Percentiles rank a stretch among this genome's conserved stretches.
phyloP scores from a whole-genome alignment of 2,113 vertebrate genomes.

The Ibidorhyncha struthersii region DNA sequence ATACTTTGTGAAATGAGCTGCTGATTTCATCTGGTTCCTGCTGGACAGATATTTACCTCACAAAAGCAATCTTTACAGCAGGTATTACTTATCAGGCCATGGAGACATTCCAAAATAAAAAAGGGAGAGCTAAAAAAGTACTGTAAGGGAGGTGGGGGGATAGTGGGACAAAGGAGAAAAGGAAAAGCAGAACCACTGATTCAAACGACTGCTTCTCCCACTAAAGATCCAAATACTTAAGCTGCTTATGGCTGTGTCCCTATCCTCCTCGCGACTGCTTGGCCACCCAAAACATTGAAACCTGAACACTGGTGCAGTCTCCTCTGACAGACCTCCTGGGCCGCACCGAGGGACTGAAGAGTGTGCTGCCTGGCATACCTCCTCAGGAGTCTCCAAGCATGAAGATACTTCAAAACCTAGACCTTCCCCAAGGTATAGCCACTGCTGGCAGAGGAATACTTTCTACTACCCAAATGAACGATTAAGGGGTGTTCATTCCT shows the following conservation, averaged over 20 bases:
- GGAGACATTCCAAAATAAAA: background rate
- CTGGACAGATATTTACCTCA: background rate
- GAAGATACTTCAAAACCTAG: background rate
- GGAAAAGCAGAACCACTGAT: background rate
- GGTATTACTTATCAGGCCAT: background rate
- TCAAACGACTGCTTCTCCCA: background rate
- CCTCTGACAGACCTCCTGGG: background rate
- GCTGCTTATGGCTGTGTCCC: background rate
- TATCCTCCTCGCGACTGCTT: background rate
- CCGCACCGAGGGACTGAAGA: background rate
- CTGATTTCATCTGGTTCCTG: background rate
- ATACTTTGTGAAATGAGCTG: background rate
- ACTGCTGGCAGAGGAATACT: background rate
- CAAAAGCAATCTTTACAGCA: background rate
- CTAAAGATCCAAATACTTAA: background rate
- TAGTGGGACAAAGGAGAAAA: background rate
- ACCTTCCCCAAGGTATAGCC: background rate
- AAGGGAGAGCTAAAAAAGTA: background rate
- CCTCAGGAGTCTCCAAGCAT: background rate
- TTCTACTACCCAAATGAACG: background rate
- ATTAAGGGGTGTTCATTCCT: background rate
- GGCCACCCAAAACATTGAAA: background rate
- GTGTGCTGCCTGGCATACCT: background rate
- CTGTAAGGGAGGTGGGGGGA: fast-evolving
- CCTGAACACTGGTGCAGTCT: background rate